Conservation (phyloP, 2,797 vertebrate species). For the Liasis olivaceus region DNA sequence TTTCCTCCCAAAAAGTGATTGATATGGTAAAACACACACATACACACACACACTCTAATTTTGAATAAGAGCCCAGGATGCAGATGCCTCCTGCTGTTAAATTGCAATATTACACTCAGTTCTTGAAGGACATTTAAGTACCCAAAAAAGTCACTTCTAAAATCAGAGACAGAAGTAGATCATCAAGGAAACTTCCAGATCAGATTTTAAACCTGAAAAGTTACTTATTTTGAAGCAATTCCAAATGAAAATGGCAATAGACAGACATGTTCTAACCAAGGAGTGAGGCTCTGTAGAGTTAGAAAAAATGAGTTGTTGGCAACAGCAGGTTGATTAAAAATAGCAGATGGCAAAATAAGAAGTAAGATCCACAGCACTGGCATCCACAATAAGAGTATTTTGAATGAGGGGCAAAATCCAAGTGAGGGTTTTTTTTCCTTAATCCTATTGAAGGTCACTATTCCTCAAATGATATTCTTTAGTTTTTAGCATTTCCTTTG, state of each 20-base stretch:
- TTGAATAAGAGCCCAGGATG: neutral
- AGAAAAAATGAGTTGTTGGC: neutral
- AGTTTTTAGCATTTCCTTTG: neutral
- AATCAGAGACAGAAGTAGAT: neutral
- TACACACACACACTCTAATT: neutral
- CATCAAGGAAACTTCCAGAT: neutral
- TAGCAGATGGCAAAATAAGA: neutral
- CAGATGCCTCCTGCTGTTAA: slow-evolving; percentile 15
- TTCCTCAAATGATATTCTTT: neutral
- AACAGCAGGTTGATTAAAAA: neutral
- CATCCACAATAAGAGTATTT: neutral
- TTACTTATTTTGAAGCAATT: neutral
- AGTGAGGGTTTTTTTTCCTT: neutral
- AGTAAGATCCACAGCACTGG: neutral
- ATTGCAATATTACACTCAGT: neutral
- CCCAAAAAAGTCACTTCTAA: neutral
- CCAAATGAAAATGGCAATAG: neutral
- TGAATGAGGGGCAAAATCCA: neutral
- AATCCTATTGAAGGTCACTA: neutral
- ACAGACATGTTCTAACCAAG: neutral
- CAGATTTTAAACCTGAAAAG: neutral
- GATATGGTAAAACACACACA: neutral
- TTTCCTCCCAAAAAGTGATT: neutral
- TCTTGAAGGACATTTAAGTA: neutral
- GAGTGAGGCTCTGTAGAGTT: neutral